phyloP scores from a whole-genome alignment of 2,797 vertebrate species.

The Chiloscyllium punctatum region DNA sequence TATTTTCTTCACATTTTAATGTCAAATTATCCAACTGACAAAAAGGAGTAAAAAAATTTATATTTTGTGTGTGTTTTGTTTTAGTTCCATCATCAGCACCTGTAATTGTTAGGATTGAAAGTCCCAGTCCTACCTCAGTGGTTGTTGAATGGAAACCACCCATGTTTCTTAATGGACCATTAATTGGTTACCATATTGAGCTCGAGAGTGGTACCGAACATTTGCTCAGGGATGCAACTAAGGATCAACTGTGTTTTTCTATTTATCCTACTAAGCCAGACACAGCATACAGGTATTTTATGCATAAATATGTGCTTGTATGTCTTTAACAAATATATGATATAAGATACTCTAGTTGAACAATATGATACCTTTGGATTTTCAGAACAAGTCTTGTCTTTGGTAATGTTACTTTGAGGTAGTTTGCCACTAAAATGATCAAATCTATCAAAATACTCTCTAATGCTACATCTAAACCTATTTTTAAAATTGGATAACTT shows the following conservation, averaged over 20 bases:
- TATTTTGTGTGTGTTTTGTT: conserved; percentile 50
- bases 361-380: not conserved
- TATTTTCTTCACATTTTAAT: not conserved
- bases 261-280: not conserved
- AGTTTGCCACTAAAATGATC: not conserved
- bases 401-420: not conserved
- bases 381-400: not conserved
- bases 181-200: not conserved
- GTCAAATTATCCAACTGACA: not conserved
- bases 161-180: conserved; percentile 42
- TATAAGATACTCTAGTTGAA: not conserved
- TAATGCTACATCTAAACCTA: not conserved
- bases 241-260: conserved; percentile 20
- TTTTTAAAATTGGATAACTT: not conserved
- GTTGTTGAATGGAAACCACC: conserved; percentile 42
- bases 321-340: not conserved
- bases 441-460: not conserved
- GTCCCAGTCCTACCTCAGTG: conserved; percentile 34
- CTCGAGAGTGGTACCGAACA: conserved; percentile 44
- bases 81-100: conserved; percentile 39
- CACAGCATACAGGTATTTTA: not conserved
- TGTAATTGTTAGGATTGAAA: conserved; percentile 48
- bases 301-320: not conserved
- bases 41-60: conserved; percentile 45
- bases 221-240: conserved; percentile 22